Conservation (phyloP, 2,888 invertebrate genomes). For the Tigriopus californicus region DNA sequence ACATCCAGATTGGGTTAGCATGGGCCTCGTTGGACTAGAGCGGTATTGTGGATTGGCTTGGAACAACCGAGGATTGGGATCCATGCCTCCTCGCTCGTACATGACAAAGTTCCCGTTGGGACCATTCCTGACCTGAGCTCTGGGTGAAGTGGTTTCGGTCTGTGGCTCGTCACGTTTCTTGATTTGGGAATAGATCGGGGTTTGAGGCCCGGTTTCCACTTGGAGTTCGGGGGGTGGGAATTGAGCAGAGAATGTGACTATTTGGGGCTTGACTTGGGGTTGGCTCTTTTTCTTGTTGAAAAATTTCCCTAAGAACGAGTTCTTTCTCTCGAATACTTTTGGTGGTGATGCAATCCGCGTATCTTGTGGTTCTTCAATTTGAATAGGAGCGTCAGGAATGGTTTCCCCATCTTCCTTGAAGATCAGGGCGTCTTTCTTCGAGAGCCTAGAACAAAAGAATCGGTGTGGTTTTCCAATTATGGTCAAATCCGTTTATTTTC, state of each 20-base stretch:
- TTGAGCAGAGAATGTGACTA: conserved; percentile 13
- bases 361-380: background rate
- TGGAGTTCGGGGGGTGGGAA: conserved; percentile 14
- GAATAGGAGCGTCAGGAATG: background rate
- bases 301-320: conserved; percentile 12
- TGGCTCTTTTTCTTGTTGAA: conserved; percentile 8
- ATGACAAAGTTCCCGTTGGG: too few relatives aligned
- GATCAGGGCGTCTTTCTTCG: conserved; percentile 7
- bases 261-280: background rate
- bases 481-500: background rate
- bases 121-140: too few relatives aligned
- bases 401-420: background rate
- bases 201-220: background rate
- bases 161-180: too few relatives aligned
- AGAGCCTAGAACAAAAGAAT: background rate
- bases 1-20: too few relatives aligned
- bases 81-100: too few relatives aligned
- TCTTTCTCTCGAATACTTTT: conserved; percentile 12
- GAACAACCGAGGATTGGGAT: too few relatives aligned
- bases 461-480: background rate
- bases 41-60: too few relatives aligned
- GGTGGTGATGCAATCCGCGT: background rate
- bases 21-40: too few relatives aligned
- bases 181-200: too few relatives aligned
- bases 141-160: too few relatives aligned